phyloP scores from a whole-genome alignment of 2,113 vertebrate species.

The Cheirogaleus medius region DNA sequence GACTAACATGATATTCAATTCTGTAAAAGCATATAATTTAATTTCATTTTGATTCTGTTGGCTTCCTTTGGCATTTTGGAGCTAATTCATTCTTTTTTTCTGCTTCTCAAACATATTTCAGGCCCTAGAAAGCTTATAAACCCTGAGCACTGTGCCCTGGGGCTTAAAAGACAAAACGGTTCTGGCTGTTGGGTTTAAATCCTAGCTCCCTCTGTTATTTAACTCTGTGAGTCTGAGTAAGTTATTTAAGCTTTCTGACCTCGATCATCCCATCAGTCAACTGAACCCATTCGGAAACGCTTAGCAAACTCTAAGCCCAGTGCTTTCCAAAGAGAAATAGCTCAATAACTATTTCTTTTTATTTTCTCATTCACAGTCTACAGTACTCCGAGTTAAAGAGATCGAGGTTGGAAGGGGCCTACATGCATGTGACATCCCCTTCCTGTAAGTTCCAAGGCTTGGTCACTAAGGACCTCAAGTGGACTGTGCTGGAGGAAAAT shows the following conservation, averaged over 20 bases:
- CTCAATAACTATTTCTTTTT: not conserved
- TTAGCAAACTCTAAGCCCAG: not conserved
- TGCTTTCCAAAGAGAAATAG: not conserved
- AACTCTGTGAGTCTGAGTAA: not conserved
- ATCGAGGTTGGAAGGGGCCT: not conserved
- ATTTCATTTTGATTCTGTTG: not conserved
- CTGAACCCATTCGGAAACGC: not conserved
- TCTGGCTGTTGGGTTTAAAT: not conserved
- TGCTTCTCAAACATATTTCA: not conserved
- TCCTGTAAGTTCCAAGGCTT: not conserved
- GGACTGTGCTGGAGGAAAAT: not conserved
- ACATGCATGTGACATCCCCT: too few species aligned
- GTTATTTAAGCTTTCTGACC: not conserved
- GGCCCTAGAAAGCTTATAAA: not conserved
- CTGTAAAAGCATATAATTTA: not conserved
- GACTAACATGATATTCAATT: not conserved
- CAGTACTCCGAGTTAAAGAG: not conserved
- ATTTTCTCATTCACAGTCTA: not conserved
- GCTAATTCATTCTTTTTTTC: not conserved
- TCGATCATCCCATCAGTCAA: not conserved
- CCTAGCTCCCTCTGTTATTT: not conserved
- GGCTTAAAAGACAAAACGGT: not conserved
- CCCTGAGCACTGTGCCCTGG: not conserved
- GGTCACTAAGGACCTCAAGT: not conserved
- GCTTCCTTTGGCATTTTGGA: not conserved